phyloP scores from a whole-genome alignment of 2,888 invertebrate genomes.

The Chalcis sispes region DNA sequence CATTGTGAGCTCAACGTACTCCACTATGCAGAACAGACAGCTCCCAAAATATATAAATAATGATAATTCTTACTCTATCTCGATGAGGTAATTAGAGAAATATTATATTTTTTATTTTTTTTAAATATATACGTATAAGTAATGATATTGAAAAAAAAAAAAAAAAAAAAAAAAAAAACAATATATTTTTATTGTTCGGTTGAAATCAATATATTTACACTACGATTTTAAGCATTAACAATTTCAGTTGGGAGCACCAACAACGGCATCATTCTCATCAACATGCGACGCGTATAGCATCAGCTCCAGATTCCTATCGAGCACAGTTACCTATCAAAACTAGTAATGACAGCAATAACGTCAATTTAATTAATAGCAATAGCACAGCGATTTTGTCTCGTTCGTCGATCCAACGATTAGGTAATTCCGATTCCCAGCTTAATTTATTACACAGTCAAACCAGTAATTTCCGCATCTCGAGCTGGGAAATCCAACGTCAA shows the following conservation, averaged over 20 bases:
- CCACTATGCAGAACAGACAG: constrained; percentile 67
- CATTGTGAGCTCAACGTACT: constrained; percentile 63
- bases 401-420: constrained; percentile 69
- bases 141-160: too few species aligned
- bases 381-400: constrained; percentile 56
- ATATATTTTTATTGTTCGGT: too few species aligned
- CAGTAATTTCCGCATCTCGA: constrained; percentile 77
- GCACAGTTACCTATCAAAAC: constrained; percentile 76
- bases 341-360: constrained; percentile 58
- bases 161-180: too few species aligned
- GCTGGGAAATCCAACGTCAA: constrained; percentile 63
- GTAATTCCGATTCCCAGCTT: constrained; percentile 82
- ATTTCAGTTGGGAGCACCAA: constrained; percentile 74
- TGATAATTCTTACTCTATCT: constrained; percentile 58
- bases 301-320: constrained; percentile 83
- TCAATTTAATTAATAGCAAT: background rate
- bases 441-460: too few species aligned
- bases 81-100: constrained; percentile 17
- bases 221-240: too few species aligned
- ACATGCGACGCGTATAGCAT: constrained; percentile 85
- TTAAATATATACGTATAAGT: too few species aligned
- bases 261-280: constrained; percentile 77
- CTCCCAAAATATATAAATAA: constrained; percentile 70
- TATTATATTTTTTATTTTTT: background rate
- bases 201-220: too few species aligned